These are phyloP conservation scores for Nipponacmea schrenckii DNA, from an alignment of 2,888 invertebrate species.

Conservation along the genomic window DNA sequence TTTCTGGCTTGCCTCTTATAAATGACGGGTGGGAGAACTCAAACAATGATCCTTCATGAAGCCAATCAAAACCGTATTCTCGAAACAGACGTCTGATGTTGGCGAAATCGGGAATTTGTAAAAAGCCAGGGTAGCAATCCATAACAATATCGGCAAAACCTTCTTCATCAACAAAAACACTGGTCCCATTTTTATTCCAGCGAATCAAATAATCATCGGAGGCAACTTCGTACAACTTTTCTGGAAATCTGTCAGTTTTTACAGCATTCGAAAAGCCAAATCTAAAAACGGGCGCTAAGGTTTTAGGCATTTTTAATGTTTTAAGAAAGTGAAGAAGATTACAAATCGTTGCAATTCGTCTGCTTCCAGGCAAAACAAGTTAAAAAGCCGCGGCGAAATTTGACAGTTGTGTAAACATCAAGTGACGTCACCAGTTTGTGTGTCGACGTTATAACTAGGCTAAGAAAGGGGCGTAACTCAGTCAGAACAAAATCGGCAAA, in stretches of 20 bases:
- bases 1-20: constrained; percentile 38
- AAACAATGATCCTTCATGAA: constrained; percentile 34
- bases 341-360: background rate
- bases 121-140: constrained; percentile 59
- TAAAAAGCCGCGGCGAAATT: background rate
- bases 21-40: constrained; percentile 57
- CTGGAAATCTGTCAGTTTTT: constrained; percentile 41
- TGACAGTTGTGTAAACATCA: constrained; percentile 6
- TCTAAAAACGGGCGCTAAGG: background rate
- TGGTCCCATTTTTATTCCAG: constrained; percentile 51
- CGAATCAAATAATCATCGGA: constrained; percentile 50
- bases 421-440: background rate
- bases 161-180: constrained; percentile 42
- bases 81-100: constrained; percentile 62
- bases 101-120: constrained; percentile 57
- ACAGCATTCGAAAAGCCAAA: constrained; percentile 1
- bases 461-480: background rate
- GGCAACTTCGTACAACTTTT: constrained; percentile 53
- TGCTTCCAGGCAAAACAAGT: background rate
- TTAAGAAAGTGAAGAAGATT: background rate
- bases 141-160: constrained; percentile 55
- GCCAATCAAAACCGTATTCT: constrained; percentile 62
- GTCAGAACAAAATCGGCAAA: too few species aligned
- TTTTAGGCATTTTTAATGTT: too few species aligned
- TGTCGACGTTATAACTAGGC: background rate